phyloP scores from a whole-genome alignment of 2,113 vertebrate species.

The Sclerurus mexicanus region DNA sequence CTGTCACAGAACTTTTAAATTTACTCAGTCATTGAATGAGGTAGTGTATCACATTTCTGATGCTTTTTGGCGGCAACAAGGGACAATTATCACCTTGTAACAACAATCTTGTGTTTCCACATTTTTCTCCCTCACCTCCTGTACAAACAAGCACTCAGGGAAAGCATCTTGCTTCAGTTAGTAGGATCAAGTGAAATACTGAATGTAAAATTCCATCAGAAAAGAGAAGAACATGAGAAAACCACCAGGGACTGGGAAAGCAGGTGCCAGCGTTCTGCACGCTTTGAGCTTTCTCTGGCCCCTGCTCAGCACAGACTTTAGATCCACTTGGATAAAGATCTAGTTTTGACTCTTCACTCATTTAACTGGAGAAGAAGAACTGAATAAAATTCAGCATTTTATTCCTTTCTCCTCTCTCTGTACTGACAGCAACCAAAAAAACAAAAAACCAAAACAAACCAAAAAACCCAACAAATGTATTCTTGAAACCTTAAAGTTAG shows the following conservation, averaged over 20 bases:
- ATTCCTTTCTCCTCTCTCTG: neutral
- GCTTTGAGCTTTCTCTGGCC: neutral
- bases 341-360: neutral
- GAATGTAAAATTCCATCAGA: neutral
- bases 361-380: neutral
- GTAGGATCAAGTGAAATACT: neutral
- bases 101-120: neutral
- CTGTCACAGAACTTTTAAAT: neutral
- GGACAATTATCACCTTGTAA: neutral
- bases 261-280: neutral
- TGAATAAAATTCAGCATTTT: neutral
- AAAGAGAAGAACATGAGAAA: neutral
- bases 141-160: neutral
- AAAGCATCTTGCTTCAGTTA: neutral
- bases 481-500: neutral
- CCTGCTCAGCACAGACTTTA: neutral
- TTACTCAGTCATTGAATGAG: neutral
- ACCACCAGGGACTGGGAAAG: neutral
- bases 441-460: too few species aligned
- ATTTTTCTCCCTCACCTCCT: neutral
- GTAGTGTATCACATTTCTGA: rapidly evolving
- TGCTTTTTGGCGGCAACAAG: neutral
- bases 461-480: neutral
- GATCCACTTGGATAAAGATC: neutral
- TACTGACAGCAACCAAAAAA: neutral